Evolutionary conservation across 2,888 invertebrate genomes (phyloP).

Genomic region (Drosophila nr. medialis): DNA sequence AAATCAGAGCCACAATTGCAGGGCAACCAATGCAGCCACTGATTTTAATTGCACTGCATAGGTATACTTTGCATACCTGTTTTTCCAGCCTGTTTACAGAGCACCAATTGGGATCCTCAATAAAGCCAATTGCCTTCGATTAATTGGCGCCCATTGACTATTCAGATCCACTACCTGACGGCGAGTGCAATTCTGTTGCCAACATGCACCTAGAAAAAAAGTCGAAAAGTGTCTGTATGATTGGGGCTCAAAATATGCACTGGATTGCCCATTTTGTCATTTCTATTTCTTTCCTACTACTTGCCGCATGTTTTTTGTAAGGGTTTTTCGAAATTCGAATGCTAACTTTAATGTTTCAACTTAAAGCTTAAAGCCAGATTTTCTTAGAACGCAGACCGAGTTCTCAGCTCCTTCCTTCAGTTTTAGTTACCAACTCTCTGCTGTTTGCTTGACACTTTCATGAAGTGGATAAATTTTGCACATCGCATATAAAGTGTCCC

Average conservation of each 20-base stretch:
- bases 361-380: not conserved
- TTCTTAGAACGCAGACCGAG: not conserved
- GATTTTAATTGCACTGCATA: constrained; percentile 58
- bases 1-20: constrained; percentile 53
- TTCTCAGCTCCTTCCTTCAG: too few species aligned
- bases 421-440: not conserved
- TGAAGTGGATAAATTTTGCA: not conserved
- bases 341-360: not conserved
- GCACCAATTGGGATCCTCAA: constrained; percentile 93
- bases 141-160: constrained; percentile 84
- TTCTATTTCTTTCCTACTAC: not conserved
- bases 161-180: not conserved
- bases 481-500: too few species aligned
- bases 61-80: constrained; percentile 28
- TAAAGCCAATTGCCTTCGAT: constrained; percentile 86
- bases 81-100: constrained; percentile 83
- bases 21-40: constrained; percentile 12
- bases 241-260: not conserved
- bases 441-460: not conserved
- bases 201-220: not conserved
- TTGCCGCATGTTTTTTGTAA: not conserved
- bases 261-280: not conserved
- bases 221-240: not conserved
- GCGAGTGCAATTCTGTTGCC: not conserved
- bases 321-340: not conserved